A percentile compares a stretch with the other conserved stretches of the same genome.
Conservation (phyloP, 2,113 vertebrate genomes). For the Bubalus kerabau region DNA sequence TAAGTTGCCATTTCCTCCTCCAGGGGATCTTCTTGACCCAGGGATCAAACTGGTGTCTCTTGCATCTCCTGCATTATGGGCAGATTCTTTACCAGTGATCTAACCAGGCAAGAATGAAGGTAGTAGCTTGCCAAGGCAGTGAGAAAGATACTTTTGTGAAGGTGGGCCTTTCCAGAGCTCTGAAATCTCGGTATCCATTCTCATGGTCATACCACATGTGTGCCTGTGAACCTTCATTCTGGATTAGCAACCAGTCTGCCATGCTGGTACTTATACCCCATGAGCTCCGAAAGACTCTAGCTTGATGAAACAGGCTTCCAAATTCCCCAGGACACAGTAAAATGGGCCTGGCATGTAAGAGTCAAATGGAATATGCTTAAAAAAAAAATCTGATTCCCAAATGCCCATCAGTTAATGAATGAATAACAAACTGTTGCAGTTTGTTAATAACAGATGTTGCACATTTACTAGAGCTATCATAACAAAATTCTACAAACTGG, state of each 20-base stretch:
- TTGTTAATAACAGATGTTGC: too few relatives aligned
- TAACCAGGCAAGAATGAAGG: background rate
- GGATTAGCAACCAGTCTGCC: background rate
- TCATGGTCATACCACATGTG: background rate
- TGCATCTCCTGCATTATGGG: background rate
- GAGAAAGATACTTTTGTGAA: background rate
- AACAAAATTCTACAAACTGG: background rate
- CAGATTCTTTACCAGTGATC: background rate
- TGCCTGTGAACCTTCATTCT: background rate
- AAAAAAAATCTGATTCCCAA: background rate
- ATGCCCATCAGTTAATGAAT: background rate
- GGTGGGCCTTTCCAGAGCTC: background rate
- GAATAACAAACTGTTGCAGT: background rate
- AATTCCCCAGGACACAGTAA: background rate
- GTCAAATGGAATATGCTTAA: background rate
- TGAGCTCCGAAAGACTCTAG: fast-evolving
- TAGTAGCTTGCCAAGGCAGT: background rate
- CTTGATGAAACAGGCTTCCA: background rate
- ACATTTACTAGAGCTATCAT: background rate
- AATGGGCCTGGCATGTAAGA: background rate
- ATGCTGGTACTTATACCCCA: background rate
- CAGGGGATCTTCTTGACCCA: background rate
- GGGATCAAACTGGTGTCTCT: background rate
- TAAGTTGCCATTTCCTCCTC: background rate
- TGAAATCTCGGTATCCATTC: background rate